Evolutionary conservation across 1,140 invertebrate species (phyloP), one percentile per base, ranked within the genome.

Genomic region (Chlorops oryzae): DNA sequence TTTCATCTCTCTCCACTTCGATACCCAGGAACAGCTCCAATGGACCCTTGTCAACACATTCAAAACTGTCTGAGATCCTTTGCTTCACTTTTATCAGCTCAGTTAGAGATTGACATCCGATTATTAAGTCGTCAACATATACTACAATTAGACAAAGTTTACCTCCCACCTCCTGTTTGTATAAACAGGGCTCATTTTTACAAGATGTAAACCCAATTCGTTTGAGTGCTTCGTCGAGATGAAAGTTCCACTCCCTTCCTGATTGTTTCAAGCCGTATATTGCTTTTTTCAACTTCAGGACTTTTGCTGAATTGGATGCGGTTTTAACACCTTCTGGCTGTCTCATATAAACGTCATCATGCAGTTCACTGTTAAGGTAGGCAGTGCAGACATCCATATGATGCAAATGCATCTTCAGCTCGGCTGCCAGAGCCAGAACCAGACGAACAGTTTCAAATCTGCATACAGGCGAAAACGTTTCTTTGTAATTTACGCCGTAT

Each of bases 311-410:
- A 24, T 5, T 24, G 23, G 4, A 24, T 23, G n/a, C 41, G 20
- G 37, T 49, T 49, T 15, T 41, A 22, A 60, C 64, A 15, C 63
- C 69, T 37, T 62, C 57, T 34, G 72, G 72, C 59, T 55, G 70
- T 40, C 56, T 56, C 63, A 75, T 73, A 59, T 59, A 78, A 13
- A 76, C 56, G 5, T 55, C 54, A 58, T 76, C 72, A 13, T 71
- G 55, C 34, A 72, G 59, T 24, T 59, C 52, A 18, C 65, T 74
- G 61, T 76, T 67, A 48, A 73, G 61, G 57, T 74, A 77, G 0
- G 75, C 74, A 13, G 70, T 71, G 38, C 61, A 65, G 1, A 66
- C 62, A 53, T 76, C 74, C 50, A 71, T 59, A 9, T 74, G 64
- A 10, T 56, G 22, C 18, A 69, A 46, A 43, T 63, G 32, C 45